Base-by-base conservation (phyloP, 2,888 invertebrate species). In the Epirrita christyi region DNA sequence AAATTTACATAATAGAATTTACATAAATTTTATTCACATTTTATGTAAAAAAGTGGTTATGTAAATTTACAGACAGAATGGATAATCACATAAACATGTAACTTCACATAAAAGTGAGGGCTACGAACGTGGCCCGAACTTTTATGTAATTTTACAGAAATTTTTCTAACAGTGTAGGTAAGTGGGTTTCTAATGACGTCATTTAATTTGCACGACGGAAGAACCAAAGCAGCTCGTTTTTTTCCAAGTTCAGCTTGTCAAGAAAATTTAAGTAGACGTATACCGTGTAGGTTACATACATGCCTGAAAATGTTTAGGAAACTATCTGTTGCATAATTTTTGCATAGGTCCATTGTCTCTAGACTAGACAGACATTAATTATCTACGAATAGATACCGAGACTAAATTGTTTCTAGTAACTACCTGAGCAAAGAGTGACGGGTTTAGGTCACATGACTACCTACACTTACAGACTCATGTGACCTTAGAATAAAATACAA, bases 381-480 rank as follows among this genome's bases (percentile, higher is more conserved):
- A 34, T 8, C 4, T 10, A 10, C 4, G 7, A 34, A 34, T 34
- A 10, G 34, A 38, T 11, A 27, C 14, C 6, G 2, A 15, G 14
- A 40, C 21, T 10, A 36, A 36, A 47, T 47, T 47, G 34, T 36
- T 36, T 32, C 34, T 47, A 54, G 45, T 46, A 27, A 47, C 28
- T 27, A 29, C 15, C 28, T 38, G 4, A 32, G 15, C 29, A n/a
- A 34, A 45, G 65, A 64, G 60, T 78, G 80, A 81, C 83, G 60
- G 72, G 76, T 78, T 81, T 80, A 77, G 83, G 83, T 84, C 83
- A 79, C 68, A 75, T 71, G 70, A 66, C 72, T 72, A 53, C 40
- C 28, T 29, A 29, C 6, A 8, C 28, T 29, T 7, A 29, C 51
- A 67, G 50, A 63, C 8, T 8, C 47, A 38, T 46, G 44, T 52